Base-by-base conservation (phyloP, 2,888 invertebrate species). In the Leucoptera coffeella region DNA sequence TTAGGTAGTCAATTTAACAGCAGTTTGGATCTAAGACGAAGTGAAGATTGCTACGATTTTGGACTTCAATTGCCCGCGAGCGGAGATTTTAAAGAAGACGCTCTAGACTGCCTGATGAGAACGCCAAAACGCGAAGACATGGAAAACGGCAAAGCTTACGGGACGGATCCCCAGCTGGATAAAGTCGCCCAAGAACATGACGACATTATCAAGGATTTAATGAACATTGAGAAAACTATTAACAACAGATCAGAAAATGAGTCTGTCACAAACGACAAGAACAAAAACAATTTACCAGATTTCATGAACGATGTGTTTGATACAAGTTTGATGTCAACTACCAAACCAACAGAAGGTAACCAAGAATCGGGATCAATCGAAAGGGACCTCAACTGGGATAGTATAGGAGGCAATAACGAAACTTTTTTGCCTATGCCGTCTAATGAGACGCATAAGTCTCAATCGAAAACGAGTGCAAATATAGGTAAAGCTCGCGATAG, bases 181-280 rank as follows among this genome's bases (percentile, higher is more conserved):
- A 54, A 54, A 32, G 38, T 44, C 31, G 47, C 46, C 25, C 48
- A 56, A 33, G 64, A 60, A 29, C 48, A 56, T 33, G 65, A 61
- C 29, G 58, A 62, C 40, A 62, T 67, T 20, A 67, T 67, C 30
- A 58, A 64, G 38, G 67, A 67, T 38, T 42, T 67, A 28, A 58
- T 67, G 52, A 65, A 62, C 31, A 61, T 67, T 37, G 67, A 65
- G 38, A 53, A 50, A 29, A 60, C 54, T 32, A 57, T 64, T 30
- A 47, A 22, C 2, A 23, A 13, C 14, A 10, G 14, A n/a, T 12
- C 5, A 15, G 12, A 14, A 23, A 14, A 26, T 27, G 15, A 12
- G 2, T 15, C 11, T 15, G n/a, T 9, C 9, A 12, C n/a, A 4
- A 15, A 12, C 21, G 25, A 12, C n/a, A 20, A 4, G 20, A 10